These are phyloP conservation scores for Monochamus alternatus DNA, from an alignment of 2,888 invertebrate species.

Conservation along the genomic window DNA sequence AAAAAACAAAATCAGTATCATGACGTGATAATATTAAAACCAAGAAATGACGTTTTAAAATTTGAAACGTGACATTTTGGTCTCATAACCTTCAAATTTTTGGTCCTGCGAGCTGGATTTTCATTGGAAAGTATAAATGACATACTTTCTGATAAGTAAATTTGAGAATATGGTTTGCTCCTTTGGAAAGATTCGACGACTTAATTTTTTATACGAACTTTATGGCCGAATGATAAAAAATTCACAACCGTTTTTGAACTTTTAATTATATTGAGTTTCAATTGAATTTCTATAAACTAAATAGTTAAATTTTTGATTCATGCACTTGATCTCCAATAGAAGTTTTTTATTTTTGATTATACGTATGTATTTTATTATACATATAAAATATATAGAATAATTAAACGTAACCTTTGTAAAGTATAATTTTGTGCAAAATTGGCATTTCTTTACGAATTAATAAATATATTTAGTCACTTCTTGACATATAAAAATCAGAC, in stretches of 20 bases:
- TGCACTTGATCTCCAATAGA: background rate
- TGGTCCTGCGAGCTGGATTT: background rate
- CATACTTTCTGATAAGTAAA: background rate
- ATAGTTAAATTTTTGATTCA: background rate
- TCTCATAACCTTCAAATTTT: background rate
- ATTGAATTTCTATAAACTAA: background rate
- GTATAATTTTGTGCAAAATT: conserved; percentile 1
- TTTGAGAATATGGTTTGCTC: too few relatives aligned
- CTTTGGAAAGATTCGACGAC: too few relatives aligned
- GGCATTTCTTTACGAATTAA: background rate
- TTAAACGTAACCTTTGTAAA: background rate
- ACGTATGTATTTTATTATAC: background rate
- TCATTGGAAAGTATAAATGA: background rate
- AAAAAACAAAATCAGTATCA: too few relatives aligned
- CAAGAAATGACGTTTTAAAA: background rate
- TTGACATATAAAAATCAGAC: background rate
- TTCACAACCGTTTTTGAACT: background rate
- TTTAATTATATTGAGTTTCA: background rate
- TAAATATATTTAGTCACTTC: background rate
- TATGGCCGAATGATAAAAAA: background rate
- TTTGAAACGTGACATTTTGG: background rate
- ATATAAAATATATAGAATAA: conserved; percentile 18
- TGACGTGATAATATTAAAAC: background rate
- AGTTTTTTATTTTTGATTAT: background rate
- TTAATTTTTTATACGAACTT: background rate